phyloP scores from a whole-genome alignment of 2,113 vertebrate genomes.

The Microtus montanus region DNA sequence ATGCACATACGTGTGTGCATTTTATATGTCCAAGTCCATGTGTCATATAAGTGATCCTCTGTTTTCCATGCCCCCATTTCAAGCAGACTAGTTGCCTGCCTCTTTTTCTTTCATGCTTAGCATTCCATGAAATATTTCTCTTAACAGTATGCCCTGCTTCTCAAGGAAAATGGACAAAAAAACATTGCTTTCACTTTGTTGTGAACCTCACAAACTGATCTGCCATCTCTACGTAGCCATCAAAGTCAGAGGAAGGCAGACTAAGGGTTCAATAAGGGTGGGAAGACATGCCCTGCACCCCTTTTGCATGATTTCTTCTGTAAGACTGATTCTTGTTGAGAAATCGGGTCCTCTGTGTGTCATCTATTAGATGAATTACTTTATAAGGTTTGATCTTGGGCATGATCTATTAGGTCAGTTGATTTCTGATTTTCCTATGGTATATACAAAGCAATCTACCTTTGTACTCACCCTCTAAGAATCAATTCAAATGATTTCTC shows the following conservation, averaged over 20 bases:
- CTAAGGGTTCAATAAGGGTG: not conserved
- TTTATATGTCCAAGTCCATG: not conserved
- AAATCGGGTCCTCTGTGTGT: slow-evolving; percentile 22
- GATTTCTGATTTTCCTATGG: slow-evolving; percentile 37
- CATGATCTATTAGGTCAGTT: slow-evolving; percentile 2
- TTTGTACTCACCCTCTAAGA: not conserved
- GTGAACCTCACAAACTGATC: not conserved
- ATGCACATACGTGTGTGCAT: not conserved
- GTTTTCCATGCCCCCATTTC: not conserved
- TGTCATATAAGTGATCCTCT: not conserved
- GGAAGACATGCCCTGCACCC: not conserved
- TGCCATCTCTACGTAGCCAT: not conserved
- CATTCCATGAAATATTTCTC: slow-evolving; percentile 9
- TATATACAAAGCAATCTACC: slow-evolving; percentile 49
- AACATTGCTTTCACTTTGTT: not conserved
- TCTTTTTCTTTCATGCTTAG: not conserved
- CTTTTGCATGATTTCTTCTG: not conserved
- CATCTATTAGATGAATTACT: not conserved
- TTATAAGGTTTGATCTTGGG: slow-evolving; percentile 47
- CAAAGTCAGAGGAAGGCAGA: not conserved
- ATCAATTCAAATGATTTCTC: not conserved
- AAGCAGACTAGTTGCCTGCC: not conserved
- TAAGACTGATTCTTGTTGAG: not conserved
- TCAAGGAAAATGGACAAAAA: slow-evolving; percentile 24
- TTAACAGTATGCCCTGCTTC: slow-evolving; percentile 10